Percentiles rank a stretch among this genome's conserved stretches.
These are phyloP conservation scores for Hyles lineata DNA, from an alignment of 2,888 invertebrate species.

Conservation along the genomic window DNA sequence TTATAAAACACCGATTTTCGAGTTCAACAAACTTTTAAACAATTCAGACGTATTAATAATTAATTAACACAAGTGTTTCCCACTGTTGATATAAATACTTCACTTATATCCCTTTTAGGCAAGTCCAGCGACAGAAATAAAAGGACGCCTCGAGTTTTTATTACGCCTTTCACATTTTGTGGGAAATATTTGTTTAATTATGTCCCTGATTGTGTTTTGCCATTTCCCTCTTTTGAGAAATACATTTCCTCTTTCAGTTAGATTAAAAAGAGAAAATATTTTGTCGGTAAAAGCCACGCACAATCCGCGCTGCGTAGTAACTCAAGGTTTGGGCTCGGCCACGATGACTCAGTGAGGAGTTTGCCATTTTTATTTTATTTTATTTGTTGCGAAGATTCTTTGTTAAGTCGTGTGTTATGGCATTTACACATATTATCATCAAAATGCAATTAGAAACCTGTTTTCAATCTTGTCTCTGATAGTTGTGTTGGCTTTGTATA, in stretches of 20 bases:
- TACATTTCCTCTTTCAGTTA: conserved; percentile 5
- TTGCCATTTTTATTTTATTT: conserved; percentile 15
- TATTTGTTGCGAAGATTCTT: conserved; percentile 2
- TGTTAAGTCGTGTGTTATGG: background rate
- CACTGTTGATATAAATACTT: conserved; percentile 16
- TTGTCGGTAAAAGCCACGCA: conserved; percentile 20
- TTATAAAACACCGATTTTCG: background rate
- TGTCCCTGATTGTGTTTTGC: background rate
- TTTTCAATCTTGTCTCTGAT: background rate
- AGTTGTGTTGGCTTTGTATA: background rate
- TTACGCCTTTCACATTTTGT: conserved; percentile 1
- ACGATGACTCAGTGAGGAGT: conserved; percentile 18
- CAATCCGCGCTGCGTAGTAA: conserved; percentile 11
- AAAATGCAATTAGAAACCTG: background rate
- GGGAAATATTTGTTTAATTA: background rate
- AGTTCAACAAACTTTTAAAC: conserved; percentile 5
- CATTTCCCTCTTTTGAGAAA: background rate
- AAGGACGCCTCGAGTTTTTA: background rate
- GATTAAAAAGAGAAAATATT: conserved; percentile 16
- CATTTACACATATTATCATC: conserved; percentile 5
- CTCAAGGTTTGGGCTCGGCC: conserved; percentile 26
- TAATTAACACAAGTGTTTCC: background rate
- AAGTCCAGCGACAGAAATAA: background rate
- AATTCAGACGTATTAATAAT: conserved; percentile 3
- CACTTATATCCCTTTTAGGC: background rate